Evolutionary conservation across 2,113 vertebrate genomes (phyloP).

Genomic region (Dissostichus mawsoni): DNA sequence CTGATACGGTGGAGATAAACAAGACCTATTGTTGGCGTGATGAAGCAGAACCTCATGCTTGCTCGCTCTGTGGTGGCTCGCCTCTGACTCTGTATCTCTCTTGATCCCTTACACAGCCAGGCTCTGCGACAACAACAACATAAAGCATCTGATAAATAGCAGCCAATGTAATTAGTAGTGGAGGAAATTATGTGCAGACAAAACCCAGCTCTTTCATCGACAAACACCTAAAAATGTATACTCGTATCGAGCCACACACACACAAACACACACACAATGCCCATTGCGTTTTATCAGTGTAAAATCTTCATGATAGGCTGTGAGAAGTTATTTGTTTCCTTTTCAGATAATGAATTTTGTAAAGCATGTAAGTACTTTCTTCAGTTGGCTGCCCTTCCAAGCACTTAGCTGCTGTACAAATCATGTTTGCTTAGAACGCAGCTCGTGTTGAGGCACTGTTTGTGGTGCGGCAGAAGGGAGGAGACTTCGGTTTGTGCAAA

Average conservation of each 20-base stretch:
- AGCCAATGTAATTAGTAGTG: slow-evolving; percentile 62
- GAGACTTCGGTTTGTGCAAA: slow-evolving; percentile 40
- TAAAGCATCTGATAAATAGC: slow-evolving; percentile 62
- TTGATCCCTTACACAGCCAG: slow-evolving; percentile 9
- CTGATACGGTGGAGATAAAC: slow-evolving; percentile 59
- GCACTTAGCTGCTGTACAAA: slow-evolving; percentile 50
- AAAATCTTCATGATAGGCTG: slow-evolving; percentile 57
- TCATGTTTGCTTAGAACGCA: slow-evolving; percentile 62
- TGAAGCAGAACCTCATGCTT: slow-evolving; percentile 41
- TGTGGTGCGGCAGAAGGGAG: slow-evolving; percentile 44
- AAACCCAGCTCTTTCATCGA: background rate
- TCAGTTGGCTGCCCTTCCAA: slow-evolving; percentile 46
- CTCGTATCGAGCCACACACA: background rate
- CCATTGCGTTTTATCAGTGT: slow-evolving; percentile 53
- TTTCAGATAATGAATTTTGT: slow-evolving; percentile 54
- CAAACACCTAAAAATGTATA: background rate
- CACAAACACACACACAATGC: slow-evolving; percentile 1
- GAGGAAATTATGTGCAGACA: slow-evolving; percentile 32
- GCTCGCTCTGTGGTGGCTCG: slow-evolving; percentile 8
- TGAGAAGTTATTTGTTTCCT: slow-evolving; percentile 45
- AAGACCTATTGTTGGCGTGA: slow-evolving; percentile 40
- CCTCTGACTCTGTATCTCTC: slow-evolving; percentile 17
- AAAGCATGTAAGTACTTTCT: slow-evolving; percentile 24
- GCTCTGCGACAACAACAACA: slow-evolving; percentile 47
- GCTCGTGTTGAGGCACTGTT: slow-evolving; percentile 30